These are phyloP conservation scores for Stegana nigrithorax DNA, from an alignment of 2,888 invertebrate genomes.

Conservation along the genomic window DNA sequence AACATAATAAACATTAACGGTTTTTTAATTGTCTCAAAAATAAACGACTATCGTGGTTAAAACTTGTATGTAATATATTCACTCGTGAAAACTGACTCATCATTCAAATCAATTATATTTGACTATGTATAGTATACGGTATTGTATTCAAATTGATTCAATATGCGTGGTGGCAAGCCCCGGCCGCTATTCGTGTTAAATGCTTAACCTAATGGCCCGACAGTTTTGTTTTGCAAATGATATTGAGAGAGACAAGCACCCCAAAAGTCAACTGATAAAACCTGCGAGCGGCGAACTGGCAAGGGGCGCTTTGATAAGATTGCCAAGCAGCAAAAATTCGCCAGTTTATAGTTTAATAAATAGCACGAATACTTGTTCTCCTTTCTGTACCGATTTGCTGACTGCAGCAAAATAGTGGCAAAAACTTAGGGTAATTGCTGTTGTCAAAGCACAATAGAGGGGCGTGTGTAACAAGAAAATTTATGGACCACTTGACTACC, in stretches of 20 bases:
- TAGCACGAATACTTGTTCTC: neutral
- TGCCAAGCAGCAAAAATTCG: neutral
- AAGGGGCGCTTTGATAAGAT: neutral
- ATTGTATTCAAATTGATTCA: too few relatives aligned
- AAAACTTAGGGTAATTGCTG: conserved; percentile 61
- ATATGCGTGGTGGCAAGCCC: too few relatives aligned
- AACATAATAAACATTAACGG: conserved; percentile 55
- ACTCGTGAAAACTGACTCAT: too few relatives aligned
- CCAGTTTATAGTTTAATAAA: neutral
- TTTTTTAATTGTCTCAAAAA: too few relatives aligned
- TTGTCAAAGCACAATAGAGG: conserved; percentile 56
- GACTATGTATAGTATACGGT: too few relatives aligned
- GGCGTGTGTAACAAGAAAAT: conserved; percentile 50
- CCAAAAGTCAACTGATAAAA: conserved; percentile 53
- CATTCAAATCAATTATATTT: too few relatives aligned
- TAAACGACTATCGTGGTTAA: too few relatives aligned
- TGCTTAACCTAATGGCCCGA: conserved; percentile 50
- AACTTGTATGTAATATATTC: too few relatives aligned
- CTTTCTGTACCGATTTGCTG: neutral
- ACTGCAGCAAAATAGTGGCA: conserved; percentile 6
- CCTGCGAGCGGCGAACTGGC: neutral
- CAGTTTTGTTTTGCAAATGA: too few relatives aligned
- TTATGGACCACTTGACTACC: conserved; percentile 59
- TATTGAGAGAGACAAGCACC: conserved; percentile 39
- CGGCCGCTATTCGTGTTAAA: conserved; percentile 29